Conservation (phyloP, 2,113 vertebrate genomes). For the Stigmatopora nigra region DNA sequence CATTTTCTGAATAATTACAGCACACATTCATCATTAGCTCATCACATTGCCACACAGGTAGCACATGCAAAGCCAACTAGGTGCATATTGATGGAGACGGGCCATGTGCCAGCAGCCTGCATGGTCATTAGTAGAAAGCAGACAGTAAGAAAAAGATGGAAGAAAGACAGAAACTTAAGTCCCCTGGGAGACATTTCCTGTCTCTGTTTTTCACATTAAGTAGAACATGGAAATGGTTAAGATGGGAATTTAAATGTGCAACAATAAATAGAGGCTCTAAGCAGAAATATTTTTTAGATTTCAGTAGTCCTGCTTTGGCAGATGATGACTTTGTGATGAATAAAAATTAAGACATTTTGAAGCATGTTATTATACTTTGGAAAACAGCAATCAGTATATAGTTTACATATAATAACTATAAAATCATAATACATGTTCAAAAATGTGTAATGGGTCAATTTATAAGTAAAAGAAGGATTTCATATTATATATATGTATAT, state of each 20-base stretch:
- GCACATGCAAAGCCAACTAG: constrained; percentile 38
- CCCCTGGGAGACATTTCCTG: constrained; percentile 34
- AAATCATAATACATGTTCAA: too few relatives aligned
- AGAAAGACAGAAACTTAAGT: constrained; percentile 25
- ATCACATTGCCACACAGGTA: constrained; percentile 14
- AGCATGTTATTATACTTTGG: too few relatives aligned
- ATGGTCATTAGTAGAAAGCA: constrained; percentile 49
- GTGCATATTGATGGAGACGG: constrained; percentile 45
- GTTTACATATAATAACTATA: too few relatives aligned
- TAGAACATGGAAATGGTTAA: constrained; percentile 45
- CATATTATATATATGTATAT: too few relatives aligned
- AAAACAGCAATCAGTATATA: too few relatives aligned
- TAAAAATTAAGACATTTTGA: too few relatives aligned
- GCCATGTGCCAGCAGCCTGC: constrained; percentile 50
- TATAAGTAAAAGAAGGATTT: too few relatives aligned
- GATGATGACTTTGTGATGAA: too few relatives aligned
- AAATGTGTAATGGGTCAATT: too few relatives aligned
- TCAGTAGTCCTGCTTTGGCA: too few relatives aligned
- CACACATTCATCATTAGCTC: constrained; percentile 29
- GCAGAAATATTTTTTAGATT: constrained; percentile 16
- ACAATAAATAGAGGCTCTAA: constrained; percentile 35
- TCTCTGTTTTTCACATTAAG: constrained; percentile 41
- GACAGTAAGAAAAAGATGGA: constrained; percentile 4
- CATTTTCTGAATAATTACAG: neutral
- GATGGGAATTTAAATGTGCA: constrained; percentile 46